A percentile compares a stretch with the other conserved stretches of the same genome.
These are phyloP conservation scores for Phasianus colchicus DNA, from an alignment of 2,113 vertebrate species.

Conservation along the genomic window DNA sequence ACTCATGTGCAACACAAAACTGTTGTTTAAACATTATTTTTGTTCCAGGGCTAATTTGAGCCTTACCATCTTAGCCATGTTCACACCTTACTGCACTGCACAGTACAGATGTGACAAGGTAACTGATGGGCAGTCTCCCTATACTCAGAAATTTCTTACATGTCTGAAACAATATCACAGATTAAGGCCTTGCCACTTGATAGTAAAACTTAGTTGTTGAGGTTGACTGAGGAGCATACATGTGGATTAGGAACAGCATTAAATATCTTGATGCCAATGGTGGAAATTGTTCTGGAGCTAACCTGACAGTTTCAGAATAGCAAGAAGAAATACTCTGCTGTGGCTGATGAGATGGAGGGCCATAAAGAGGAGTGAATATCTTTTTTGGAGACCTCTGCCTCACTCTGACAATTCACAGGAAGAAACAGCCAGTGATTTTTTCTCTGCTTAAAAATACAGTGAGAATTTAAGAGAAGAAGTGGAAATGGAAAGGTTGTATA, in stretches of 20 bases:
- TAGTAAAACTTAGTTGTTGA: slow-evolving; percentile 75
- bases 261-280: slow-evolving; percentile 66
- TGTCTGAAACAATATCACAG: slow-evolving; percentile 70
- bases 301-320: slow-evolving; percentile 76
- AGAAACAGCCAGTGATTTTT: slow-evolving; percentile 60
- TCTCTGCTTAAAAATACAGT: slow-evolving; percentile 69
- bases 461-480: slow-evolving; percentile 75
- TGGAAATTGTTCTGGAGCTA: slow-evolving; percentile 74
- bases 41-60: background rate
- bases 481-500: slow-evolving; percentile 60
- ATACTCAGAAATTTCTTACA: slow-evolving; percentile 60
- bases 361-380: slow-evolving; percentile 77
- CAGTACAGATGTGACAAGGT: background rate
- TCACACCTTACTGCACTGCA: background rate
- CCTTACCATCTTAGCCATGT: background rate
- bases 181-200: slow-evolving; percentile 73
- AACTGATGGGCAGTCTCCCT: background rate
- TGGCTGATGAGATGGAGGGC: slow-evolving; percentile 79
- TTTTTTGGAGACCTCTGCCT: slow-evolving; percentile 72
- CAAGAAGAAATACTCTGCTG: slow-evolving; percentile 68
- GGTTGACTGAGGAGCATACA: slow-evolving; percentile 79
- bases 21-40: background rate
- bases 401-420: slow-evolving; percentile 75
- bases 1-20: background rate
- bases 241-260: slow-evolving; percentile 78